Conservation (phyloP, 2,113 vertebrate species). For the Lycaon pictus region DNA sequence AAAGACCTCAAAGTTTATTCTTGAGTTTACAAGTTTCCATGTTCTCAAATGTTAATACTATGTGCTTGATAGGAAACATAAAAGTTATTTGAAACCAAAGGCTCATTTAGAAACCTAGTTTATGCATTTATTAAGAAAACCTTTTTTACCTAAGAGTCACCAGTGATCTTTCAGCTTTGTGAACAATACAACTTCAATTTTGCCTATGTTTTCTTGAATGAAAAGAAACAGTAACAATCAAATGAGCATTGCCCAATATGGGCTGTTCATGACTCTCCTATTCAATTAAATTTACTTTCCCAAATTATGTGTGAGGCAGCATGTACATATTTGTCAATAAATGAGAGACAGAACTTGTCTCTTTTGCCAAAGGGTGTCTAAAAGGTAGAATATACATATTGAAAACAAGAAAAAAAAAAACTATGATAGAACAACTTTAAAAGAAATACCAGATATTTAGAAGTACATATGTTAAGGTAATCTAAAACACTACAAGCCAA, state of each 20-base stretch:
- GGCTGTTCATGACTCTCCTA: not conserved
- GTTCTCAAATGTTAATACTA: not conserved
- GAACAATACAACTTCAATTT: not conserved
- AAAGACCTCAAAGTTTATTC: not conserved
- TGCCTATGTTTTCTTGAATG: not conserved
- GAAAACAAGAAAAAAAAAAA: not conserved
- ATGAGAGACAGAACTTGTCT: not conserved
- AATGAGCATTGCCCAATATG: not conserved
- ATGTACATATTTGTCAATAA: not conserved
- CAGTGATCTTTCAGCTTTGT: not conserved
- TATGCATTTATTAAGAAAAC: not conserved
- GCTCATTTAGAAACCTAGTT: not conserved
- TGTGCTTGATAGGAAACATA: not conserved
- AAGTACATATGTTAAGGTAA: constrained; percentile 74
- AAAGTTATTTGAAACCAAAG: not conserved
- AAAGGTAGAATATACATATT: constrained; percentile 27
- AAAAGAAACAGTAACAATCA: not conserved
- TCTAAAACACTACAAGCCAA: constrained; percentile 70
- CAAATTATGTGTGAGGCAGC: not conserved
- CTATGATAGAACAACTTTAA: constrained; percentile 53
- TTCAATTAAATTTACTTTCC: constrained; percentile 16
- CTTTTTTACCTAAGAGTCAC: not conserved
- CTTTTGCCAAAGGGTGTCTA: not conserved
- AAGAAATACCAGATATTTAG: constrained; percentile 70
- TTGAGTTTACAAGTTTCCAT: not conserved